Evolutionary conservation across 1,140 invertebrate genomes (phyloP).

Genomic region (Rhyzopertha dominica): DNA sequence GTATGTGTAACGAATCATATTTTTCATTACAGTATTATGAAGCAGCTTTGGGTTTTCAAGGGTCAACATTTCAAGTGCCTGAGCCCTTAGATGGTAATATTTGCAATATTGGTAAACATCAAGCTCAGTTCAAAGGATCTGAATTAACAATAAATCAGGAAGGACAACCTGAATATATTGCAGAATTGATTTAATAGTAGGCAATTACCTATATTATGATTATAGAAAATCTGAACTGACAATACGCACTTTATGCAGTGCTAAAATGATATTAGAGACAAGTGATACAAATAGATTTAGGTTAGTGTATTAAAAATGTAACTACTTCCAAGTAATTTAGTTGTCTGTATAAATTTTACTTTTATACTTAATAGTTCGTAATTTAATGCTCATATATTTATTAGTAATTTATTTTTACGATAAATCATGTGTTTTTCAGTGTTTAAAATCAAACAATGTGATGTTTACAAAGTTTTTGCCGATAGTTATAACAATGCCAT

Average conservation of each 20-base stretch:
- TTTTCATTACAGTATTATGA: constrained; percentile 56
- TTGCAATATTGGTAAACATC: constrained; percentile 33
- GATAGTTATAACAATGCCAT: too few relatives aligned
- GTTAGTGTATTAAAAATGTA: not conserved
- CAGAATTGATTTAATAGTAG: constrained; percentile 63
- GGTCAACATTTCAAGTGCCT: constrained; percentile 67
- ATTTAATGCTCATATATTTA: too few relatives aligned
- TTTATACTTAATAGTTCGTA: constrained; percentile 1
- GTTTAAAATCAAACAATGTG: too few relatives aligned
- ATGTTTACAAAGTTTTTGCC: too few relatives aligned
- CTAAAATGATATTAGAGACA: constrained; percentile 1
- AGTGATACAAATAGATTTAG: not conserved
- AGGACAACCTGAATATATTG: constrained; percentile 63
- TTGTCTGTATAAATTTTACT: not conserved
- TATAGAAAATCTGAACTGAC: constrained; percentile 23
- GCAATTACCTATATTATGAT: constrained; percentile 13
- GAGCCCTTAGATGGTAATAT: constrained; percentile 35
- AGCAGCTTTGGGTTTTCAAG: constrained; percentile 62
- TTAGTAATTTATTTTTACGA: too few relatives aligned
- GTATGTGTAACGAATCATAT: constrained; percentile 26
- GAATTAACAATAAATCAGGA: constrained; percentile 55
- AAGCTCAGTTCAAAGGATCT: constrained; percentile 43
- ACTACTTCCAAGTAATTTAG: not conserved
- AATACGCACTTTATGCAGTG: constrained; percentile 18
- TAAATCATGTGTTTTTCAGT: too few relatives aligned